A percentile compares a stretch with the other conserved stretches of the same genome.
Conservation (phyloP, 2,113 vertebrate genomes). For the Axis porcinus region DNA sequence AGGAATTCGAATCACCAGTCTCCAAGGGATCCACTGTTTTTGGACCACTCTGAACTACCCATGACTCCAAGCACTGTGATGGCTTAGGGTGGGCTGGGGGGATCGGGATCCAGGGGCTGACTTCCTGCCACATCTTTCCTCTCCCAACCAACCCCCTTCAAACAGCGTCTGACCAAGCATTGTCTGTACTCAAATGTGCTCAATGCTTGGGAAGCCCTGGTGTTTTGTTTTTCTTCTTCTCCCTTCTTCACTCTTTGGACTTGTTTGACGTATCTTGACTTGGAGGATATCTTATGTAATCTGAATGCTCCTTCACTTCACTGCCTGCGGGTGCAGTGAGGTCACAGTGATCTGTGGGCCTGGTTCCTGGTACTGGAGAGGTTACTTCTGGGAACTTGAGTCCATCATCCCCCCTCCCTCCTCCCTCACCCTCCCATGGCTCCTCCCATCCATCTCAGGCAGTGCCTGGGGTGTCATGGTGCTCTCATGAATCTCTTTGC, state of each 20-base stretch:
- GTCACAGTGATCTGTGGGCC: neutral
- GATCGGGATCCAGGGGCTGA: neutral
- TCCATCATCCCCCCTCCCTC: accelerated
- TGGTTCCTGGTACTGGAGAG: neutral
- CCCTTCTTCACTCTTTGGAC: neutral
- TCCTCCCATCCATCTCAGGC: neutral
- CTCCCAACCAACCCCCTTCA: neutral
- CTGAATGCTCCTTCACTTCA: neutral
- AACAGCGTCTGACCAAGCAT: neutral
- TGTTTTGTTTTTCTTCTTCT: neutral
- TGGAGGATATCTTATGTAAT: neutral
- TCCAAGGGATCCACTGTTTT: neutral
- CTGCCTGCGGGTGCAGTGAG: neutral
- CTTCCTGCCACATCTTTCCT: neutral
- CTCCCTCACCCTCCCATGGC: accelerated
- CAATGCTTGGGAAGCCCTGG: neutral
- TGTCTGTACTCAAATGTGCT: neutral
- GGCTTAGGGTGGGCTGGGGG: neutral
- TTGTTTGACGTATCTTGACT: neutral
- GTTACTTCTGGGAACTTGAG: neutral
- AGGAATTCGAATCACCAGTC: neutral
- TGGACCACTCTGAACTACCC: neutral
- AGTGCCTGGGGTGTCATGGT: neutral
- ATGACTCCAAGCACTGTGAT: neutral
- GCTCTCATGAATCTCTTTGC: neutral